Base-by-base conservation (phyloP, 2,797 vertebrate species). In the Xiphophorus birchmanni region DNA sequence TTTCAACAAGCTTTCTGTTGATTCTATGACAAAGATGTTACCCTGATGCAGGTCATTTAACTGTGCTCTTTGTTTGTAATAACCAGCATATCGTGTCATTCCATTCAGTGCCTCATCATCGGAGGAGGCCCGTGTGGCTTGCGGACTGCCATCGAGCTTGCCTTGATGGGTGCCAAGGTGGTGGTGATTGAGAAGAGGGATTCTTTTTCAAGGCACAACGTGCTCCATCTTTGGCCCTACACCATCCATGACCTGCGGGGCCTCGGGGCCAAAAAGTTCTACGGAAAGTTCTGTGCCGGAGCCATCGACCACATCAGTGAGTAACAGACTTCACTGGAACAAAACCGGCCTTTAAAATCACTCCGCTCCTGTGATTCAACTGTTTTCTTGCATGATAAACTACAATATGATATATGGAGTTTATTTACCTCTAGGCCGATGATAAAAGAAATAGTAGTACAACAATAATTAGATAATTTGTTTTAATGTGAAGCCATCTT, bases 231-330 rank as follows among this genome's bases (percentile, higher is more conserved):
- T 42, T 99, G 99, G 99, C 98, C 99, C 0, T 99, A 96, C 87
- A 99, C 99, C 83, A 99, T 99, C 86, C 98, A 99, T 0, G 99
- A 99, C 90, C 97, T 99, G 40, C 95, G 98, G 21, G 96, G 96
- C 63, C 95, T 99, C 5, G 99, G 98, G 78, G 98, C 98, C 79
- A 99, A 99, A 95, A 99, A 99, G 87, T 99, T 99, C 90, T 97
- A 97, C 0, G 99, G 99, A 12, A 99, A 99, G 91, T 99, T 99
- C 94, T 99, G 99, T 35, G 99, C 97, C 0, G 99, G 99, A 50
- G 96, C 99, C 82, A 99, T 99, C 21, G 97, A 99, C 93, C 99
- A 99, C 84, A 99, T 99, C 92, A 99, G 99, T 99, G 92, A 98
- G 98, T 97, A 86, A 71, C 80, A 54, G 44, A 73, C 35, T 37